Base-by-base conservation (phyloP, 2,113 vertebrate species). In the Uria lomvia region DNA sequence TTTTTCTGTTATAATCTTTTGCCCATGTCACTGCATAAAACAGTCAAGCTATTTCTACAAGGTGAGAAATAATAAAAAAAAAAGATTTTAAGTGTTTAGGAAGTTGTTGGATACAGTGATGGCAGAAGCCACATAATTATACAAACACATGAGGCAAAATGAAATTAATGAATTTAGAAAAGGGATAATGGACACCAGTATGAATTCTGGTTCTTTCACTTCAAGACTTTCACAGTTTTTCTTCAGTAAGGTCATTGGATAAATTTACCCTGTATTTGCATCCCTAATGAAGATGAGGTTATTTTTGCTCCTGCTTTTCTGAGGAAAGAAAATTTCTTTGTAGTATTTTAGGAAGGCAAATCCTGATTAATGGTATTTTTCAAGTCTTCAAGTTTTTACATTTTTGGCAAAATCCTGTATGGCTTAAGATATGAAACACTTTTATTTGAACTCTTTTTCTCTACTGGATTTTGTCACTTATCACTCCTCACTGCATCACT, bases 391-490 rank as follows among this genome's bases (percentile, higher is more conserved):
- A 29, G 36, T 76, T 88, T 96, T 88, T 80, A 63, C 55, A n/a
- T 86, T 83, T 63, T 40, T 86, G 71, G 50, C 23, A 94, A 93
- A 90, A 88, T 80, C n/a, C 45, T 67, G 29, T 59, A 71, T 53
- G 27, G 29, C 47, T 94, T 90, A 92, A 93, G 81, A 90, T 63
- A 76, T 29, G 71, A 82, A 90, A 88, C 71, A 52, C 32, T 96
- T 87, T 30, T 73, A 55, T 91, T 75, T 88, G 66, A 95, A 79
- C 43, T 85, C 66, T 92, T 89, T 91, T 93, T 73, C 60, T 91
- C 22, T 89, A 42, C 42, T 80, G 56, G 20, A 82, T 97, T 94
- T 92, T 95, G 91, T 92, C 93, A 90, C 70, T 87, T 66, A 73
- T 87, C 62, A 45, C 45, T 95, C 74, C 66, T 68, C 45, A 56